Conservation (phyloP, 2,113 vertebrate species). For the Ptilonorhynchus violaceus region DNA sequence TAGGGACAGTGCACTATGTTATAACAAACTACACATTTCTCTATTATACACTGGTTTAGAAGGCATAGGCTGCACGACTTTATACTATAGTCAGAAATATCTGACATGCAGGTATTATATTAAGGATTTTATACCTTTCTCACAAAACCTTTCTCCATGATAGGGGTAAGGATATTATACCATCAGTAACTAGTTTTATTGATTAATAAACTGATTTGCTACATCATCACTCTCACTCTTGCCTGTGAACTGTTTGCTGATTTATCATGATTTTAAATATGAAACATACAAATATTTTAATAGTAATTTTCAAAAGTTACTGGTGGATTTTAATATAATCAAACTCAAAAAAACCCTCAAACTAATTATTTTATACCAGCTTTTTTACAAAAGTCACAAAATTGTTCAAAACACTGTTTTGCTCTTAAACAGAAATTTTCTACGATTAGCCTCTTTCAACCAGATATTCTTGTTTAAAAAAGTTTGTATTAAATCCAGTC, state of each 20-base stretch:
- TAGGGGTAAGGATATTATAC: neutral
- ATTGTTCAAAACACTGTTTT: neutral
- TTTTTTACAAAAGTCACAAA: neutral
- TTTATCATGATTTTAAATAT: neutral
- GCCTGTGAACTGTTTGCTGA: neutral
- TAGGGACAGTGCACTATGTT: neutral
- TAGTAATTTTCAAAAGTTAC: neutral
- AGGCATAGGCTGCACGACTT: neutral
- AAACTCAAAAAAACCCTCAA: neutral
- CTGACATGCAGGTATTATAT: neutral
- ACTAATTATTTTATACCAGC: neutral
- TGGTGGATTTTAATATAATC: neutral
- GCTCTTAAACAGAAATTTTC: neutral
- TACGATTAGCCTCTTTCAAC: neutral
- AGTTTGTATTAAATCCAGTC: neutral
- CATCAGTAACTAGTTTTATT: neutral
- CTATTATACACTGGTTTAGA: neutral
- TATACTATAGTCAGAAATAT: neutral
- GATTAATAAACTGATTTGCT: neutral
- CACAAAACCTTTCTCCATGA: neutral
- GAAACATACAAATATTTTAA: neutral
- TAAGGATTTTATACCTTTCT: neutral
- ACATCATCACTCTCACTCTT: neutral
- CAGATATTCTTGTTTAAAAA: neutral
- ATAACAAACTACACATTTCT: neutral